Conservation (phyloP, 2,113 vertebrate species). For the Himantopus leucocephalus region DNA sequence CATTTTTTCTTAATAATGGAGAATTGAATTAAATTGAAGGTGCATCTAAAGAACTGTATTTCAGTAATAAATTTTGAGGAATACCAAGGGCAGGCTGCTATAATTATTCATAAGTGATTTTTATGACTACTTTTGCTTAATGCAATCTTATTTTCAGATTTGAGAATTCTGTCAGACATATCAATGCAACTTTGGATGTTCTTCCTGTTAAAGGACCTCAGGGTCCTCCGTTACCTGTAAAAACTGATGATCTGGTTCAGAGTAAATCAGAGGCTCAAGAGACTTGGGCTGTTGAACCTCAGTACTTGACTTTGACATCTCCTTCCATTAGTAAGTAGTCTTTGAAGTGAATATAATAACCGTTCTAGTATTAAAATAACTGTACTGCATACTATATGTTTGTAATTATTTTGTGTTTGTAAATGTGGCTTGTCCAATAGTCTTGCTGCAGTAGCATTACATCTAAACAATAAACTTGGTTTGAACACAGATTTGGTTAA, state of each 20-base stretch:
- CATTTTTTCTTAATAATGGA: not conserved
- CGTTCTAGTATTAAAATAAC: not conserved
- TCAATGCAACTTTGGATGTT: constrained; percentile 85
- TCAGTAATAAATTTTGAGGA: not conserved
- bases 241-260: constrained; percentile 45
- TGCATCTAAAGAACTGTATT: not conserved
- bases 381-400: not conserved
- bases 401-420: not conserved
- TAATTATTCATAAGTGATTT: not conserved
- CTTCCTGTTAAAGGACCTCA: constrained; percentile 95
- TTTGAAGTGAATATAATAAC: not conserved
- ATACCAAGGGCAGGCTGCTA: not conserved
- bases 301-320: constrained; percentile 80
- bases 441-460: not conserved
- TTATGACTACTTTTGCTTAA: not conserved
- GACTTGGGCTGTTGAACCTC: constrained; percentile 84
- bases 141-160: constrained; percentile 59
- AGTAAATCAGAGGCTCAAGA: constrained; percentile 57
- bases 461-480: not conserved
- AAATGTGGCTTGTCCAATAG: not conserved
- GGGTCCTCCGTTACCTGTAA: constrained; percentile 68
- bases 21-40: not conserved
- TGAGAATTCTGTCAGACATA: constrained; percentile 59
- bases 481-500: not conserved
- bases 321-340: constrained; percentile 83